Evolutionary conservation across 1,140 invertebrate genomes (phyloP).

Genomic region (Drosophila pectinifera): DNA sequence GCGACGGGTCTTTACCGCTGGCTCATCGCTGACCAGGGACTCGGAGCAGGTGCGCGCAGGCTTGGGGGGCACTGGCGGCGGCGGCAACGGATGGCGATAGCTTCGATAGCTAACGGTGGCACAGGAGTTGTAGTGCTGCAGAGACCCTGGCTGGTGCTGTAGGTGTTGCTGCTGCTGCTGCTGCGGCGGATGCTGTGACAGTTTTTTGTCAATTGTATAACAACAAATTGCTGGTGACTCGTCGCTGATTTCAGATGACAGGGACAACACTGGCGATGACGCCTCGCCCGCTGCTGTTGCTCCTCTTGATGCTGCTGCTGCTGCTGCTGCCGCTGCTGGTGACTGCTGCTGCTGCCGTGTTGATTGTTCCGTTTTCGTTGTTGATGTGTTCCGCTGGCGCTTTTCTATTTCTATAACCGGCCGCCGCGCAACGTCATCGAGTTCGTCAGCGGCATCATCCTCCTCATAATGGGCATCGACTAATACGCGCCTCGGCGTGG

Average conservation of each 20-base stretch:
- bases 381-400: conserved; percentile 69
- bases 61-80: conserved; percentile 67
- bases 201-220: conserved; percentile 77
- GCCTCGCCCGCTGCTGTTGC: conserved; percentile 51
- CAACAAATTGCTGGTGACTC: conserved; percentile 79
- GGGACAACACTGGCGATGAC: conserved; percentile 63
- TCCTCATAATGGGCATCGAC: conserved; percentile 46
- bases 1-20: conserved; percentile 62
- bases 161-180: conserved; percentile 16
- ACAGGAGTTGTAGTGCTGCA: conserved; percentile 49
- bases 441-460: conserved; percentile 53
- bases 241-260: conserved; percentile 57
- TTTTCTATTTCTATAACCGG: conserved; percentile 82
- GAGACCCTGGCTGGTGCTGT: conserved; percentile 10
- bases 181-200: conserved; percentile 24
- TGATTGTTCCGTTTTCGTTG: conserved; percentile 60
- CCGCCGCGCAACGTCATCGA: conserved; percentile 70
- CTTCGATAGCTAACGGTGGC: conserved; percentile 54
- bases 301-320: conserved; percentile 32
- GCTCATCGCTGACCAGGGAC: conserved; percentile 36
- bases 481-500: conserved; percentile 46
- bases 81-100: conserved; percentile 44
- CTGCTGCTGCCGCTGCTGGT: conserved; percentile 28
- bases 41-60: conserved; percentile 37
- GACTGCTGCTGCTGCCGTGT: conserved; percentile 33